Evolutionary conservation across 2,113 vertebrate genomes (phyloP).

Genomic region (Asarcornis scutulata): DNA sequence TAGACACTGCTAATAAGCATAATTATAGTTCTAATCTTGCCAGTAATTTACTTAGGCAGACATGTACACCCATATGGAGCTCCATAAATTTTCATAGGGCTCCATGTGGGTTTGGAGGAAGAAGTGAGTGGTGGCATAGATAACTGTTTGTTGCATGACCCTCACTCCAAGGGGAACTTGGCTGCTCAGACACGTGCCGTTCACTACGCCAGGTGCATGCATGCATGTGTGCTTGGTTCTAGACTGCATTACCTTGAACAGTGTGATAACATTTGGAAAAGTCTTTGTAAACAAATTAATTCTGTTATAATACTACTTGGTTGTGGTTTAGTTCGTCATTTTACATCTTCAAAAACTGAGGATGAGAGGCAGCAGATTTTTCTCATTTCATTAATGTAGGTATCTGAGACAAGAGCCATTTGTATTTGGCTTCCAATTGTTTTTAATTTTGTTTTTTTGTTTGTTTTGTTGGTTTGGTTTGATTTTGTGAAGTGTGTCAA

Average conservation of each 20-base stretch:
- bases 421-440: neutral
- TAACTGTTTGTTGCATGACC: neutral
- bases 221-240: neutral
- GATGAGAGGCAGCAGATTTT: neutral
- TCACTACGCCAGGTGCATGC: rapidly evolving
- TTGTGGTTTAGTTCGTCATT: neutral
- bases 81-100: constrained; percentile 46
- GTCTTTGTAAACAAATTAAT: neutral
- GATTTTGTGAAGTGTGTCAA: neutral
- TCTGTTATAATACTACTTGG: neutral
- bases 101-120: neutral
- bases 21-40: constrained; percentile 39
- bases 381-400: neutral
- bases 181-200: rapidly evolving
- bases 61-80: constrained; percentile 6
- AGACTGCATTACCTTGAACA: rapidly evolving
- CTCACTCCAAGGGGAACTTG: neutral
- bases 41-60: constrained; percentile 53
- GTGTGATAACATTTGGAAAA: neutral
- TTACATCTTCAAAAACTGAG: neutral
- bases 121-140: neutral
- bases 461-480: neutral
- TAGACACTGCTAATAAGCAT: constrained; percentile 57
- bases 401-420: neutral
- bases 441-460: neutral